Base-by-base conservation (phyloP, 2,888 invertebrate genomes). In the Lasioglossum villosulum region DNA sequence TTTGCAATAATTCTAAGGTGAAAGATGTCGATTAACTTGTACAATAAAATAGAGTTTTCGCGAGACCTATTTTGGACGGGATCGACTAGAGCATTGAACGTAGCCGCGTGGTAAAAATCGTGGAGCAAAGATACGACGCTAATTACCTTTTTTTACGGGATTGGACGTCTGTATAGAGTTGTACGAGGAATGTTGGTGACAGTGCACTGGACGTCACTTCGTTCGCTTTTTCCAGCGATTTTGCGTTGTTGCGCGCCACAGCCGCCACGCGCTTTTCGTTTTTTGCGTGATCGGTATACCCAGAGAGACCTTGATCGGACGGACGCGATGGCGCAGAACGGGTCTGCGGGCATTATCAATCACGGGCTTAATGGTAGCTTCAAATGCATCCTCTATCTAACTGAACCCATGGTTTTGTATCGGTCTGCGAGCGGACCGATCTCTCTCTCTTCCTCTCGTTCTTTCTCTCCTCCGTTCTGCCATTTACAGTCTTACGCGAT, bases 271-370 rank as follows among this genome's bases (percentile, higher is more conserved):
- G 79, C 82, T 89, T 84, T 87, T 88, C 86, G 82, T 89, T 93
- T 92, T 92, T 93, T 92, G 77, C 86, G 83, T 88, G 90, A 91
- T 93, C 87, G 83, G 77, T 84, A 79, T 78, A 89, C 84, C 88
- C 84, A 86, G 87, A 86, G 86, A 88, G 92, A 90, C 92, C 92
- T 92, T 92, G 91, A 92, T 91, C 90, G 90, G 88, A 82, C 84
- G 89, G 84, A 89, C 89, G 91, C 91, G 91, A 92, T 91, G 90
- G 93, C 89, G 92, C 90, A 88, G 93, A 93, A 93, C 93, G 92
- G 84, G 91, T 92, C 92, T 91, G 90, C 91, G 90, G 91, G 91
- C 90, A 93, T 93, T 93, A 93, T 93, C 93, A 93, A 93, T 93
- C 93, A 93, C 92, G 75, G 84, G 89, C 90, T 92, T 93, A 93